A percentile compares a stretch with the other conserved stretches of the same genome.
Conservation (phyloP, 2,113 vertebrate genomes). For the Dermatemys mawii region DNA sequence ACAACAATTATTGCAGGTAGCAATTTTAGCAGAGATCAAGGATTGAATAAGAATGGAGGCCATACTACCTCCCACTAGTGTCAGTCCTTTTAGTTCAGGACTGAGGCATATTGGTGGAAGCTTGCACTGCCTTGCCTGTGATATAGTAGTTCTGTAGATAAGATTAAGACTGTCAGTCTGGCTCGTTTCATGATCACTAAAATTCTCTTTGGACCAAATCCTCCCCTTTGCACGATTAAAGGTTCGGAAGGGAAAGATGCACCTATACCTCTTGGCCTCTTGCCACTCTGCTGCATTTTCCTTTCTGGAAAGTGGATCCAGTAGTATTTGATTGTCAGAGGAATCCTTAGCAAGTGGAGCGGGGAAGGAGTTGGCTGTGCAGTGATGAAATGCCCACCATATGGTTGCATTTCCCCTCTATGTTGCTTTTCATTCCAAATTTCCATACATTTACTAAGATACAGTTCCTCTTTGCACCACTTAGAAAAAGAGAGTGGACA, state of each 20-base stretch:
- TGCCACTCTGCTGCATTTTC: background rate
- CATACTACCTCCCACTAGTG: background rate
- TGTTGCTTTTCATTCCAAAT: background rate
- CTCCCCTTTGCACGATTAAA: background rate
- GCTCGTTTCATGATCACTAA: background rate
- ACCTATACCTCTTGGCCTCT: background rate
- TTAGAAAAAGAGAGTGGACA: background rate
- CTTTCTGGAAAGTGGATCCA: background rate
- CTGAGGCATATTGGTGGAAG: background rate
- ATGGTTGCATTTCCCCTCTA: background rate
- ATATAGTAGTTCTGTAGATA: background rate
- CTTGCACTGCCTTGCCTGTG: background rate
- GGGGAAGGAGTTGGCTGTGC: background rate
- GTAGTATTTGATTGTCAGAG: background rate
- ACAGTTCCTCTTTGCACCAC: background rate
- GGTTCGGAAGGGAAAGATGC: background rate
- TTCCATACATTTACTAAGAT: background rate
- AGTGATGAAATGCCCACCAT: background rate
- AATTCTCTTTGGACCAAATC: background rate
- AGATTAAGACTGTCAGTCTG: background rate
- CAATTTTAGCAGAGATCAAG: background rate
- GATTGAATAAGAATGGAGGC: background rate
- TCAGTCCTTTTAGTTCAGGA: background rate
- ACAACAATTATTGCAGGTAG: background rate
- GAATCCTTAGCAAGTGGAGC: background rate